A percentile compares a stretch with the other conserved stretches of the same genome.
Evolutionary conservation across 2,888 invertebrate species (phyloP).

Genomic region (Orchesella flavescens): DNA sequence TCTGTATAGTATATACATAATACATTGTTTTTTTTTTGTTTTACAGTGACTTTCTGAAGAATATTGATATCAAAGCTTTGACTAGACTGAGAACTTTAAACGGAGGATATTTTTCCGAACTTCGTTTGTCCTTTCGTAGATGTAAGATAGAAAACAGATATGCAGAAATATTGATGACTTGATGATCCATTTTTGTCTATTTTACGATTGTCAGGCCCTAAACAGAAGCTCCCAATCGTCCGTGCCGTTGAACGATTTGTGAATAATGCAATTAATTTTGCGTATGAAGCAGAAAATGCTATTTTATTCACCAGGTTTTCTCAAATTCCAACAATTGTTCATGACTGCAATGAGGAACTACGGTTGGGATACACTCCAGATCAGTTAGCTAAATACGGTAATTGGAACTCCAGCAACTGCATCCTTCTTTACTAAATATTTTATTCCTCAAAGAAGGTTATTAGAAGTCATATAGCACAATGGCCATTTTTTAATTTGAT

Average conservation of each 20-base stretch:
- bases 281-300: neutral
- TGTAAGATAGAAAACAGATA: neutral
- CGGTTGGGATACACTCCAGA: neutral
- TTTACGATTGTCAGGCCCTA: neutral
- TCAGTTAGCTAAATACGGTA: slow-evolving; percentile 30
- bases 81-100: neutral
- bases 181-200: neutral
- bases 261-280: neutral
- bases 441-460: neutral
- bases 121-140: neutral
- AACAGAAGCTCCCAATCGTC: slow-evolving; percentile 1
- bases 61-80: neutral
- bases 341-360: neutral
- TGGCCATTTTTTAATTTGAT: too few relatives aligned
- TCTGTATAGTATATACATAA: neutral
- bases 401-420: neutral
- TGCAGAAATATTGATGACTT: neutral
- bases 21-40: neutral
- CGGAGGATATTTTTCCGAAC: slow-evolving; percentile 9
- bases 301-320: slow-evolving; percentile 13
- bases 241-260: slow-evolving; percentile 14
- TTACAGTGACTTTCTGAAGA: neutral
- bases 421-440: neutral
- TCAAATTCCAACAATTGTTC: neutral
- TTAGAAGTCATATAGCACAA: too few relatives aligned